phyloP scores from a whole-genome alignment of 1,140 invertebrate species.

The Pseudachorutes palmiensis region DNA sequence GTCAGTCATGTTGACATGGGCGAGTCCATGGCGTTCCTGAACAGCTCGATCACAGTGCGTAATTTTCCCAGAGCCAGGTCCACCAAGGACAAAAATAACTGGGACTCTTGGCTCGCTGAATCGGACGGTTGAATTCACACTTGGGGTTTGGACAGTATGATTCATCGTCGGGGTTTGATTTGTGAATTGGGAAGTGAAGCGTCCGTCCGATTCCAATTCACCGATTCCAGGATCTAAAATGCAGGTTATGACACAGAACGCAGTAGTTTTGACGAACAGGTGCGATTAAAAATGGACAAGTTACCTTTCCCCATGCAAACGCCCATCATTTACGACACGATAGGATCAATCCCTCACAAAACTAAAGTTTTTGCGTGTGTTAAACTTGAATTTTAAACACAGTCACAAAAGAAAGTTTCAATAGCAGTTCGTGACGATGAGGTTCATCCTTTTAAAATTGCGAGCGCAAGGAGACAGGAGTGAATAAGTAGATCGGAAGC shows the following conservation, averaged over 20 bases:
- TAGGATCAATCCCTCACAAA: not conserved
- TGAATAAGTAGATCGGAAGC: not conserved
- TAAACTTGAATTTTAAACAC: not conserved
- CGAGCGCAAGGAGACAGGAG: too few relatives aligned
- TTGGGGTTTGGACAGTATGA: not conserved
- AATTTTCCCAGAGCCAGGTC: conserved; percentile 77
- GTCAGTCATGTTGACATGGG: conserved; percentile 86
- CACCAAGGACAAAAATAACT: conserved; percentile 80
- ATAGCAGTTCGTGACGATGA: too few relatives aligned
- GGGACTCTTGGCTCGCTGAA: conserved; percentile 49
- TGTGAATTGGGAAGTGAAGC: conserved; percentile 20
- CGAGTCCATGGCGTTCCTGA: conserved; percentile 70
- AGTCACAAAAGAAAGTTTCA: not conserved
- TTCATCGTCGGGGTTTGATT: not conserved
- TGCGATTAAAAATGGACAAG: too few relatives aligned
- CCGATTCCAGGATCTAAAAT: conserved; percentile 14
- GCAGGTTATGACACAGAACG: not conserved
- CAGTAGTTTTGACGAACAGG: not conserved
- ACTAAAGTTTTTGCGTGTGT: not conserved
- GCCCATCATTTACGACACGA: conserved; percentile 18
- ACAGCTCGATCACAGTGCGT: conserved; percentile 81
- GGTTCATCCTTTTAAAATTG: too few relatives aligned
- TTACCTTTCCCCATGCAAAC: conserved; percentile 32
- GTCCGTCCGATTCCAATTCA: conserved; percentile 29
- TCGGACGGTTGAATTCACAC: not conserved